Evolutionary conservation across 23 tunicate genomes (phyloP), one percentile per base, ranked within the genome.

Genomic region (Diplosoma virens): DNA sequence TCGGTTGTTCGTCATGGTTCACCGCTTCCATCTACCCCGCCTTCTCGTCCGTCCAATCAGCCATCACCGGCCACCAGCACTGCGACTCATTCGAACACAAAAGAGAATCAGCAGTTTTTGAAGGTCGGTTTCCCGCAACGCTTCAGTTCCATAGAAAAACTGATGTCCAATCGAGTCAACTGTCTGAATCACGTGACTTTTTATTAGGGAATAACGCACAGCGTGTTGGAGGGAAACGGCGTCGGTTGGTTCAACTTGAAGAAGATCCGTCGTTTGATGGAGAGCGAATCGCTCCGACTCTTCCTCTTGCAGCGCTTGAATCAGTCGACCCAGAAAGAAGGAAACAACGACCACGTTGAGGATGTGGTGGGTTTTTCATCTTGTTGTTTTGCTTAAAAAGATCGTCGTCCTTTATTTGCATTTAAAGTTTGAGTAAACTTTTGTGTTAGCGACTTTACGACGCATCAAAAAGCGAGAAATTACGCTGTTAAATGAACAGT

Each of bases 191-290:
- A n/a, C n/a, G n/a, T n/a, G n/a, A n/a, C n/a, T n/a, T n/a, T n/a
- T 17, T 37, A 3, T 9, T 77, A 92, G 97, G 97, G 85, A 33
- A 81, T 92, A 3, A 71, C 91, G 0, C 84, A 84, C 30, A 85
- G 67, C 65, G 99, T 92, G 2, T 64, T 89, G 66, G 89, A 89
- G 31, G 96, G 99, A 23, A 76, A 89, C 14, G 99, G 99, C 46
- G 99, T 81, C 30, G 96, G 98, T 1, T 86, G 98, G 94, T 82
- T 93, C 14, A 86, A 86, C 65, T 1, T 93, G 76, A 93, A 93
- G 73, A 82, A 71, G 76, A 76, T 85, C 28, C 81, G 90, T 52
- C 83, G 91, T 23, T 59, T 95, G 61, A 95, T 95, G 99, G 99
- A 95, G 55, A 89, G 82, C 41, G 99, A 95, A 54, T 83, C 87